Conservation (phyloP, 1,140 invertebrate species). For the Littorina saxatilis region DNA sequence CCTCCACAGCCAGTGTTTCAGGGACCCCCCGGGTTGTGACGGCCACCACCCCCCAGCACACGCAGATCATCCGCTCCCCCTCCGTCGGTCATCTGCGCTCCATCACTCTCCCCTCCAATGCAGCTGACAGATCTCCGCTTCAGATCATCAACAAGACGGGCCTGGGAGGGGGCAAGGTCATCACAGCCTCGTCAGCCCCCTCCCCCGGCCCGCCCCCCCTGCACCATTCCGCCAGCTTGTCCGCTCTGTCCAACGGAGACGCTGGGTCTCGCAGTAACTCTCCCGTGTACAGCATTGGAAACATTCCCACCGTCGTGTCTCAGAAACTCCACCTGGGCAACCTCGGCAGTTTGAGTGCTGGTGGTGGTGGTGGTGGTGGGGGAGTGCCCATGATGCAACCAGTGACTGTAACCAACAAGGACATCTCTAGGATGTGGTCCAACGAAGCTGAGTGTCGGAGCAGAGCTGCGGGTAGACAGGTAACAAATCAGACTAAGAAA, state of each 20-base stretch:
- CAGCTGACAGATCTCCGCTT: conserved; percentile 43
- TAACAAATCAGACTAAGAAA: too few relatives aligned
- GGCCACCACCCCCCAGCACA: not conserved
- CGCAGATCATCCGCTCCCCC: not conserved
- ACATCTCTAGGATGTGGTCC: conserved; percentile 69
- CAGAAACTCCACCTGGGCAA: not conserved
- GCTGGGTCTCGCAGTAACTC: conserved; percentile 20
- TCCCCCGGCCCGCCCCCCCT: conserved; percentile 1
- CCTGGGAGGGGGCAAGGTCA: conserved; percentile 37
- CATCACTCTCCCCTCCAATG: not conserved
- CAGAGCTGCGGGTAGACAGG: too few relatives aligned
- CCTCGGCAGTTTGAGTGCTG: not conserved
- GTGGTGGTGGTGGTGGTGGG: not conserved
- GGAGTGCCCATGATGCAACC: conserved; percentile 45
- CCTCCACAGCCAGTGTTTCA: not conserved
- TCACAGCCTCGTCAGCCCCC: conserved; percentile 17
- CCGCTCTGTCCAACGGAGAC: not conserved
- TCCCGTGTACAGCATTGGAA: not conserved
- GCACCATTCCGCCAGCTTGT: not conserved
- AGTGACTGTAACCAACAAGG: conserved; percentile 63
- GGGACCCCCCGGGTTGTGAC: not conserved
- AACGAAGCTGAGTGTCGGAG: too few relatives aligned
- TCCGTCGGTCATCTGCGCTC: not conserved
- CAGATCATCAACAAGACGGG: conserved; percentile 47
- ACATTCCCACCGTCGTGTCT: conserved; percentile 37